A percentile compares a stretch with the other conserved stretches of the same genome.
These are phyloP conservation scores for Chaenogobius annularis DNA, from an alignment of 2,113 vertebrate species.

Conservation along the genomic window DNA sequence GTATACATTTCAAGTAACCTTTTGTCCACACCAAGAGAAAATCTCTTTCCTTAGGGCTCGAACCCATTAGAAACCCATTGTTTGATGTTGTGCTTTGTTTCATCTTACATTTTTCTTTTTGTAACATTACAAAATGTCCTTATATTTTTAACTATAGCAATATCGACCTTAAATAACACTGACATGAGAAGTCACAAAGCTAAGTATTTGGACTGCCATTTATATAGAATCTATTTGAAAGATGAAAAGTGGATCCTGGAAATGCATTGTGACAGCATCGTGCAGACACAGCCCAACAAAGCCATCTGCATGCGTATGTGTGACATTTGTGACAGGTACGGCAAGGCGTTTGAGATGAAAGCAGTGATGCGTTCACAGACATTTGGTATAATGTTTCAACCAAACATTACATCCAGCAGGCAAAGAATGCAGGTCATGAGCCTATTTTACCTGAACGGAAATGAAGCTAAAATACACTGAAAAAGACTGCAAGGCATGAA, in stretches of 20 bases:
- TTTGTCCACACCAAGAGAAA: neutral
- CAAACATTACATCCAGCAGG: slow-evolving; percentile 24
- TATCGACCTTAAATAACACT: slow-evolving; percentile 31
- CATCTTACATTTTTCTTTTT: neutral
- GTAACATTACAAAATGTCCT: neutral
- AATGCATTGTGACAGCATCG: slow-evolving; percentile 9
- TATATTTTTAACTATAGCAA: slow-evolving; percentile 10
- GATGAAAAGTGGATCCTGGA: neutral
- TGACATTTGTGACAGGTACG: slow-evolving; percentile 54
- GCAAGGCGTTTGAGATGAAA: slow-evolving; percentile 27
- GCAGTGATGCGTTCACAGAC: slow-evolving; percentile 13
- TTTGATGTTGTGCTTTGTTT: neutral
- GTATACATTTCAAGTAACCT: neutral
- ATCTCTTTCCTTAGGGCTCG: neutral
- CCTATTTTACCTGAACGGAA: slow-evolving; percentile 18
- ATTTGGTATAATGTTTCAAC: neutral
- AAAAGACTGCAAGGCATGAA: slow-evolving; percentile 11
- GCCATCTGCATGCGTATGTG: slow-evolving; percentile 44
- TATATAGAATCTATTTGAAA: slow-evolving; percentile 3
- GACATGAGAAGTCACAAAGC: slow-evolving; percentile 25
- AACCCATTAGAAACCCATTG: neutral
- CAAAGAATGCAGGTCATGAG: slow-evolving; percentile 31
- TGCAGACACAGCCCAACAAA: slow-evolving; percentile 34
- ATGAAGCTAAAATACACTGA: slow-evolving; percentile 23
- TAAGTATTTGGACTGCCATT: slow-evolving; percentile 30